Percentiles rank a stretch among this genome's conserved stretches.
Conservation (phyloP, 2,888 invertebrate genomes). For the Drosophila formosana region DNA sequence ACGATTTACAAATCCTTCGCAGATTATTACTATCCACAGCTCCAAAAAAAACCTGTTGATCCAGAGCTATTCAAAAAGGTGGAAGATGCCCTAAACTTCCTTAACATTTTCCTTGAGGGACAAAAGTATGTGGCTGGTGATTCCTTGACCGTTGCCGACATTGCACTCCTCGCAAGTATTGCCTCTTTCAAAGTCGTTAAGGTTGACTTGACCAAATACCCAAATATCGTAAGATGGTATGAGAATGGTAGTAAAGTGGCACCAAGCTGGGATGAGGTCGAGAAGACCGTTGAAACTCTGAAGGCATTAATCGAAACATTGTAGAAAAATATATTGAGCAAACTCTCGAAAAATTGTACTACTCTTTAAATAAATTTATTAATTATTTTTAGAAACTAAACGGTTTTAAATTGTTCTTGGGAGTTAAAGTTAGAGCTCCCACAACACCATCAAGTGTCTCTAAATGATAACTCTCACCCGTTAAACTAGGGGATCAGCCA, state of each 20-base stretch:
- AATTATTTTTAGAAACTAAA: neutral
- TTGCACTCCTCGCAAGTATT: slow-evolving; percentile 88
- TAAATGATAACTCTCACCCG: too few relatives aligned
- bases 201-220: slow-evolving; percentile 89
- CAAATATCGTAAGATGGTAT: slow-evolving; percentile 89
- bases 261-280: slow-evolving; percentile 87
- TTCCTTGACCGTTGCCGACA: slow-evolving; percentile 91
- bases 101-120: slow-evolving; percentile 90
- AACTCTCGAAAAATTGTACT: neutral
- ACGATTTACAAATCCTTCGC: slow-evolving; percentile 89
- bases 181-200: slow-evolving; percentile 89
- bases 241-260: slow-evolving; percentile 86
- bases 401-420: neutral
- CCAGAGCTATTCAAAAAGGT: slow-evolving; percentile 89
- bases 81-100: slow-evolving; percentile 88
- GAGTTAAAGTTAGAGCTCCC: too few relatives aligned
- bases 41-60: slow-evolving; percentile 87
- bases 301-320: slow-evolving; percentile 75
- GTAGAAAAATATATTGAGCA: neutral
- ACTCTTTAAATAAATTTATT: neutral
- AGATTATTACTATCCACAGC: slow-evolving; percentile 89
- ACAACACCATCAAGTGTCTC: too few relatives aligned
- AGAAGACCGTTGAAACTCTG: slow-evolving; percentile 86
- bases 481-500: too few relatives aligned
- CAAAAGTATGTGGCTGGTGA: slow-evolving; percentile 90